phyloP scores from a whole-genome alignment of 2,113 vertebrate species.

The Sardina pilchardus region DNA sequence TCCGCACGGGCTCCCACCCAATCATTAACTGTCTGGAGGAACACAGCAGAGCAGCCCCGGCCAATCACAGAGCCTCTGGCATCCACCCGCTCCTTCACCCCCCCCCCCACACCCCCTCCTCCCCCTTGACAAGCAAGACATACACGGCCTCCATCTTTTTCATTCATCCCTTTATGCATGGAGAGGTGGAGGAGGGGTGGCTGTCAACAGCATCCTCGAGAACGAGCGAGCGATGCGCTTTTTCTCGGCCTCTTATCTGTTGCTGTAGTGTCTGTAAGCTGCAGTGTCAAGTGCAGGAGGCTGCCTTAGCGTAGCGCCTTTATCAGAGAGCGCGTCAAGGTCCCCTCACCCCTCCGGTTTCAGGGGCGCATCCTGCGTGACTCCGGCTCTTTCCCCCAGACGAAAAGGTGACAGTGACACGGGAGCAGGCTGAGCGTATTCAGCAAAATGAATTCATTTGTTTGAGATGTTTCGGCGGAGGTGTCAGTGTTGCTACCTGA shows the following conservation, averaged over 20 bases:
- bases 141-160: not conserved
- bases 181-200: constrained; percentile 24
- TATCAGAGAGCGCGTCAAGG: constrained; percentile 30
- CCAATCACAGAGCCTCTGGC: constrained; percentile 25
- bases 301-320: constrained; percentile 26
- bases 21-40: constrained; percentile 30
- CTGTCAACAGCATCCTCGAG: not conserved
- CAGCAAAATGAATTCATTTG: not conserved
- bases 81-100: not conserved
- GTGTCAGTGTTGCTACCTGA: not conserved
- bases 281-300: constrained; percentile 4
- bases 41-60: constrained; percentile 22
- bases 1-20: constrained; percentile 33
- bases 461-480: not conserved
- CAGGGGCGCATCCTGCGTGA: constrained; percentile 3
- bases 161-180: constrained; percentile 25
- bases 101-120: not conserved
- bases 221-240: not conserved
- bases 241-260: not conserved
- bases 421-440: not conserved
- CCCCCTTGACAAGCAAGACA: not conserved
- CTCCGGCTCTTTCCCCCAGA: not conserved
- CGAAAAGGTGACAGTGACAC: not conserved
- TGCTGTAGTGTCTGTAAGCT: not conserved
- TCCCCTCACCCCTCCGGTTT: not conserved